Percentiles rank a stretch among this genome's conserved stretches.
phyloP scores from a whole-genome alignment of 2,888 invertebrate genomes.

The Scelioninae gen. 1 region DNA sequence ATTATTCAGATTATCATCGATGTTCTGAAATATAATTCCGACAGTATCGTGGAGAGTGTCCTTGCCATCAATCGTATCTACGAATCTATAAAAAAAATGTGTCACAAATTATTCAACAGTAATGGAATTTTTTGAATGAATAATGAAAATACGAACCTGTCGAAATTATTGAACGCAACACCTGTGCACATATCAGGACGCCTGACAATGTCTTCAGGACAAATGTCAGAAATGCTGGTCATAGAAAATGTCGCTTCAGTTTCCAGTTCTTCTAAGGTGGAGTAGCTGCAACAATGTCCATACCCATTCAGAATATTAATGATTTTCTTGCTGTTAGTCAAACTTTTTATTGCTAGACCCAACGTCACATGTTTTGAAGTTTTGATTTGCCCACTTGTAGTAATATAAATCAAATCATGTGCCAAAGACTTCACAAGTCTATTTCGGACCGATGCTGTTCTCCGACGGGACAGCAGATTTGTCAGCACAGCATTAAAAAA shows the following conservation, averaged over 20 bases:
- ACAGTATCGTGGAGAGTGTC: constrained; percentile 57
- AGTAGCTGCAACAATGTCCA: constrained; percentile 75
- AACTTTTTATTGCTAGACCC: constrained; percentile 74
- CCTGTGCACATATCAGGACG: constrained; percentile 39
- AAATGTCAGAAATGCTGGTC: constrained; percentile 20
- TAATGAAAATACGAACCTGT: constrained; percentile 38
- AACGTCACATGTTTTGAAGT: constrained; percentile 74
- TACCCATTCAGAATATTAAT: constrained; percentile 73
- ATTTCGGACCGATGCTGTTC: constrained; percentile 1
- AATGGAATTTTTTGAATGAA: background rate
- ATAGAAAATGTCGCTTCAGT: constrained; percentile 72
- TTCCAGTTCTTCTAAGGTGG: constrained; percentile 6
- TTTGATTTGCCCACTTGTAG: constrained; percentile 63
- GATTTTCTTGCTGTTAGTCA: constrained; percentile 73
- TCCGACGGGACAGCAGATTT: constrained; percentile 33
- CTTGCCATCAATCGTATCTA: constrained; percentile 33
- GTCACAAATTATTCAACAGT: background rate
- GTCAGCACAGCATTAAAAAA: constrained; percentile 43
- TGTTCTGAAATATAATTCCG: constrained; percentile 40
- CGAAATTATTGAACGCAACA: constrained; percentile 54
- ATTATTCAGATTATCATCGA: background rate
- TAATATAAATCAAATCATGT: constrained; percentile 71
- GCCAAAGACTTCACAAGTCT: constrained; percentile 47
- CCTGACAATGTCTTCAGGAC: constrained; percentile 34
- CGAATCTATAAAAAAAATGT: constrained; percentile 30